These are phyloP conservation scores for Wasmannia auropunctata DNA, from an alignment of 1,140 invertebrate genomes.

Conservation along the genomic window DNA sequence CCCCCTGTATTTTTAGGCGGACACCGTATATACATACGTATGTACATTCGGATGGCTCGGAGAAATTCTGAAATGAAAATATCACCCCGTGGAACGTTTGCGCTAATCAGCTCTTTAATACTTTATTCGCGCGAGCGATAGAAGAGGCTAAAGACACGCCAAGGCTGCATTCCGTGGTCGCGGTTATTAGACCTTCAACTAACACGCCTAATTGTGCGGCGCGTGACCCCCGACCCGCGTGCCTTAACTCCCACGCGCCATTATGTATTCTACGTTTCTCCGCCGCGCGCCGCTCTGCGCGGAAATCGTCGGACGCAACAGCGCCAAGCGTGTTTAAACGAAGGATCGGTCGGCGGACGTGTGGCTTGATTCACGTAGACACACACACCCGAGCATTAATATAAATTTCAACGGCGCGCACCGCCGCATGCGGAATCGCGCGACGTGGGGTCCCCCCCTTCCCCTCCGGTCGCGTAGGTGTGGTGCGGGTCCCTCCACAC, in stretches of 20 bases:
- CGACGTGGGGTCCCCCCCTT: no score
- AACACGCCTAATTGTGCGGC: conserved; percentile 34
- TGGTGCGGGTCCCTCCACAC: not conserved
- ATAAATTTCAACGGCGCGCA: conserved; percentile 77
- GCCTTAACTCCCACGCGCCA: not conserved
- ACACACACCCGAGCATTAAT: conserved; percentile 72
- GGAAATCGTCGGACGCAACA: conserved; percentile 47
- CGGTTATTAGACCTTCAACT: conserved; percentile 30
- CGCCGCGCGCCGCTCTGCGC: conserved; percentile 7
- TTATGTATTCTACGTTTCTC: conserved; percentile 24
- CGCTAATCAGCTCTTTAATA: conserved; percentile 14
- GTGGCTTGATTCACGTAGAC: conserved; percentile 40
- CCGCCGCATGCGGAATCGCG: not conserved
- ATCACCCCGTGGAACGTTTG: not conserved
- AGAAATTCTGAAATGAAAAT: not conserved
- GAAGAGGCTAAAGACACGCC: not conserved
- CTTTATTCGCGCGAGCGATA: not conserved
- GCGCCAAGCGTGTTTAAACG: not conserved
- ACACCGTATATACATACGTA: no score
- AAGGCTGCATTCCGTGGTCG: conserved; percentile 39
- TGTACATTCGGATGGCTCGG: not conserved
- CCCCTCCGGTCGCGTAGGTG: conserved; percentile 12
- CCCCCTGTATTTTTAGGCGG: not conserved
- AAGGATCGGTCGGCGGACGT: conserved; percentile 62
- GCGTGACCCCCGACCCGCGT: conserved; percentile 53